Evolutionary conservation across 1,140 invertebrate genomes (phyloP), one percentile per base, ranked within the genome.

Genomic region (Euura saliciscinereae): DNA sequence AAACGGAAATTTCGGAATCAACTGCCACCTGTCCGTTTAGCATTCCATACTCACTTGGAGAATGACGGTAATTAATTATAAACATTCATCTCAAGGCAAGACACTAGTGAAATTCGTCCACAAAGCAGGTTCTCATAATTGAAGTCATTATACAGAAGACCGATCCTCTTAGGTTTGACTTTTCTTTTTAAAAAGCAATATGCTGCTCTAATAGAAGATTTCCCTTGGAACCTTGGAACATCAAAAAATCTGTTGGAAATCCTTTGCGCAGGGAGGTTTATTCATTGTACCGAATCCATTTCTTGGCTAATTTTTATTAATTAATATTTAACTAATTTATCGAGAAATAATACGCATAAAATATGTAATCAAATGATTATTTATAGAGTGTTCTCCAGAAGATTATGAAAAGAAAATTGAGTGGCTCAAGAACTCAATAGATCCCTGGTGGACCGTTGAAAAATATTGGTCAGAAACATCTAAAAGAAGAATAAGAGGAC

Each of bases 381-480:
- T 51, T 70, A 43, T 70, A 70, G 69, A 70, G 43, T 70, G 69
- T 45, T 70, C 68, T 13, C 44, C 46, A 45, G 68, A 70, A 43
- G 69, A 66, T 66, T 65, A 44, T 45, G 44, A 71, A 65, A 65
- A 75, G 70, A 75, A 75, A 75, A 43, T 75, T 28, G n/a, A 69
- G 44, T 73, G 71, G 70, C 59, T 74, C 44, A 68, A 69, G 66
- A 71, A 66, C 3, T 71, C 45, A 45, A 71, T 76, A 66, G 73
- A 74, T 28, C 75, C 75, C 42, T 76, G 75, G 75, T 51, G 59
- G 6, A 76, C 75, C 11, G 73, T 76, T 1, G 69, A 74, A 66
- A 65, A 64, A 42, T 76, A 73, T 69, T 76, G 75, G 75, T 10
- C 2, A 46, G 66, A 71, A 10, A 74, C 75, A 44, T 74, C 73